Conservation (phyloP, 1,140 invertebrate species). For the Eciton burchellii region DNA sequence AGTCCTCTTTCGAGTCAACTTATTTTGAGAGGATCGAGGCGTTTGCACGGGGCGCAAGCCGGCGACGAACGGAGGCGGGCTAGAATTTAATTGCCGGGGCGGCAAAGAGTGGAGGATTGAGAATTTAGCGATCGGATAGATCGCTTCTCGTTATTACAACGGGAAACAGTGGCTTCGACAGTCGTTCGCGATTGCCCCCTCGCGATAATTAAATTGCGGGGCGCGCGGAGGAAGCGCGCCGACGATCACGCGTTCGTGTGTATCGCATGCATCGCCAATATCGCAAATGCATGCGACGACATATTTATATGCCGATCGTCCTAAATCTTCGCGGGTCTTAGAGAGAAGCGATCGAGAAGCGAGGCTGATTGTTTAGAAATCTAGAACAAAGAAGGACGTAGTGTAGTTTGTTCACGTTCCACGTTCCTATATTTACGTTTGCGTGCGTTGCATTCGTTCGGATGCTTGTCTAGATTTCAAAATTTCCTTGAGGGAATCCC, state of each 20-base stretch:
- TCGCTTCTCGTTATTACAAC: constrained; percentile 66
- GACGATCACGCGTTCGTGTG: constrained; percentile 1
- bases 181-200: constrained; percentile 68
- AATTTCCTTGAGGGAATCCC: too few relatives aligned
- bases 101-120: constrained; percentile 41
- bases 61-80: not conserved
- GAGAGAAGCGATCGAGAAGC: not conserved
- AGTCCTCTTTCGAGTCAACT: constrained; percentile 37
- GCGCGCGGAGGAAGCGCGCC: not conserved
- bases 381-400: too few relatives aligned
- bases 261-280: constrained; percentile 7
- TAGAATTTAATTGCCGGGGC: constrained; percentile 66
- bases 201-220: constrained; percentile 70
- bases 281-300: not conserved
- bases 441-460: not conserved
- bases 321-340: not conserved
- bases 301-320: not conserved
- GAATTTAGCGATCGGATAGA: constrained; percentile 70
- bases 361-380: too few relatives aligned
- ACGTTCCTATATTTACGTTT: too few relatives aligned
- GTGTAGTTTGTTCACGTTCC: too few relatives aligned
- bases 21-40: not conserved
- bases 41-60: constrained; percentile 12
- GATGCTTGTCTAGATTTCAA: not conserved
- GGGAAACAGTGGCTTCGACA: constrained; percentile 56